Evolutionary conservation across 2,797 vertebrate species (phyloP).

Genomic region (Sebastes ruberrimus): DNA sequence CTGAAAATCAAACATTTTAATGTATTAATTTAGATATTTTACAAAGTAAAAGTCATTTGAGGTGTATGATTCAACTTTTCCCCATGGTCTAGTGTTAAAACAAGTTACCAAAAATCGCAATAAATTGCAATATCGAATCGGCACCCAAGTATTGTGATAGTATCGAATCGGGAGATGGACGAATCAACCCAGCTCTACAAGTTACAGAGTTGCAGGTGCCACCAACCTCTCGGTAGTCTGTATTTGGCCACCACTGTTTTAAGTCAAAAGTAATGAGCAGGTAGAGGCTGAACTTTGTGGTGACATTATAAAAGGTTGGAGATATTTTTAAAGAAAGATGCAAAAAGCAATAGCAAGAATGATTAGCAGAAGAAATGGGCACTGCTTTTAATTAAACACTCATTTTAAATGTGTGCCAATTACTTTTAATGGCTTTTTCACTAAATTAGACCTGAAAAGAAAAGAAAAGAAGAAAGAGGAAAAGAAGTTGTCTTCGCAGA

Average conservation of each 20-base stretch:
- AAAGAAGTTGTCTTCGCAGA: neutral
- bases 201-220: no score
- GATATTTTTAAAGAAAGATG: neutral
- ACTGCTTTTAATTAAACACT: neutral
- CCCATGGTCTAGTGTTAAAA: no score
- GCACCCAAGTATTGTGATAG: no score
- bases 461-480: neutral
- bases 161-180: no score
- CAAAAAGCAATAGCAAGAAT: neutral
- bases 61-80: no score
- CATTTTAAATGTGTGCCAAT: neutral
- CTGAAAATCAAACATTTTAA: no score
- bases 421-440: neutral
- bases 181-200: no score
- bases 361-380: neutral
- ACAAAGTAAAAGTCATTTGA: no score
- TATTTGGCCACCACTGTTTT: neutral
- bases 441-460: neutral
- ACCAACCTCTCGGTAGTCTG: neutral
- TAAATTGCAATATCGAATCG: no score
- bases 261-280: neutral
- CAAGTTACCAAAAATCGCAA: accelerated
- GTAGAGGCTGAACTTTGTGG: neutral
- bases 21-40: no score
- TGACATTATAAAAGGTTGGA: neutral